Percentiles rank a stretch among this genome's conserved stretches.
Conservation (phyloP, 37 sponge, comb jelly and placozoan genomes). For the Cladorhizidae sp. region DNA sequence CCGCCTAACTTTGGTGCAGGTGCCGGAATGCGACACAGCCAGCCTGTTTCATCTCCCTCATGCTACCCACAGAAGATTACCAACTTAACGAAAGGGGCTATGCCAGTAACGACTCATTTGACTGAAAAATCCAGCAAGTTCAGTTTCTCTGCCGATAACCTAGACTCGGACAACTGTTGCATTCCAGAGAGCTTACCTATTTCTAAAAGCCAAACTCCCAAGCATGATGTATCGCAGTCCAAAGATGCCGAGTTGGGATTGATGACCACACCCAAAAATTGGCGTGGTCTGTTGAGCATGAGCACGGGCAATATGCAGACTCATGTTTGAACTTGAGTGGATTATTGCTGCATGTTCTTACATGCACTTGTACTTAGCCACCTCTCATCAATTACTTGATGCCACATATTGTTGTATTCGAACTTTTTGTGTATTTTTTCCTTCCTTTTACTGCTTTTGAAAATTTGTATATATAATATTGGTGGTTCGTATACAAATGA, state of each 20-base stretch:
- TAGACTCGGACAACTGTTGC: slow-evolving; percentile 9
- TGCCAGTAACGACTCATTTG: slow-evolving; percentile 3
- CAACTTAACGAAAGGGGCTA: neutral
- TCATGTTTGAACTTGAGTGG: slow-evolving; percentile 16
- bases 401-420: no score
- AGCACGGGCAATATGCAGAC: slow-evolving; percentile 40
- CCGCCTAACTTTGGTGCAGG: neutral
- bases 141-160: slow-evolving; percentile 27
- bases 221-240: neutral
- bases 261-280: slow-evolving; percentile 21
- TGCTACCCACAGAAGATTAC: neutral
- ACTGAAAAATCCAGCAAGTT: neutral
- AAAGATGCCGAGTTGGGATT: slow-evolving; percentile 3
- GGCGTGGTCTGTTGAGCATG: slow-evolving; percentile 8
- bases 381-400: no score
- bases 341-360: no score
- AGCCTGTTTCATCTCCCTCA: neutral
- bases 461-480: no score
- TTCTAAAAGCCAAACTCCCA: neutral
- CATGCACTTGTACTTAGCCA: no score
- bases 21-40: neutral
- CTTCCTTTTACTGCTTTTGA: no score
- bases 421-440: no score
- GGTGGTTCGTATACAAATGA: no score
- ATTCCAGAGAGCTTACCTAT: neutral